Conservation (phyloP, 2,113 vertebrate genomes). For the Triplophysa siluroides region DNA sequence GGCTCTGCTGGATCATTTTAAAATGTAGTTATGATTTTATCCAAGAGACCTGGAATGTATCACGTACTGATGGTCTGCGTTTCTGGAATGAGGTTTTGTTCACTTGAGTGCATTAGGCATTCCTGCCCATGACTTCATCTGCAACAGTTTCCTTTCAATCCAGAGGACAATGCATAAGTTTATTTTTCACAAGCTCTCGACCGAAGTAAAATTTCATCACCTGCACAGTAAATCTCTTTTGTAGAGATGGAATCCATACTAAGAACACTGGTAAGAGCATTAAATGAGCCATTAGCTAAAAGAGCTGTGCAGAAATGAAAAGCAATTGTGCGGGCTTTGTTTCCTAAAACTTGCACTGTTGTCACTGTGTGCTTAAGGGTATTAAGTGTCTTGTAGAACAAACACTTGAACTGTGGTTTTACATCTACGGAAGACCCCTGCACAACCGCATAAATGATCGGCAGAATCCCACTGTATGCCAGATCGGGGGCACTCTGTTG, state of each 20-base stretch:
- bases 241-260: slow-evolving; percentile 33
- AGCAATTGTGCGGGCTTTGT: slow-evolving; percentile 27
- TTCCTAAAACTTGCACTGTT: slow-evolving; percentile 31
- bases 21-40: slow-evolving; percentile 14
- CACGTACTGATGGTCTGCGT: slow-evolving; percentile 42
- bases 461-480: slow-evolving; percentile 35
- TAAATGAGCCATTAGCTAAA: slow-evolving; percentile 42
- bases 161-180: slow-evolving; percentile 37
- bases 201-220: slow-evolving; percentile 54
- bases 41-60: slow-evolving; percentile 49
- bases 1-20: not conserved
- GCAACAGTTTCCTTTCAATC: slow-evolving; percentile 42
- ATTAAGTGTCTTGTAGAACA: slow-evolving; percentile 49
- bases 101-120: slow-evolving; percentile 33
- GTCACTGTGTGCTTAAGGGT: slow-evolving; percentile 45
- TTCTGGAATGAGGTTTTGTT: slow-evolving; percentile 42
- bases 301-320: slow-evolving; percentile 16
- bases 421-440: slow-evolving; percentile 12
- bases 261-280: slow-evolving; percentile 33
- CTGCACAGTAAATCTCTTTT: slow-evolving; percentile 46
- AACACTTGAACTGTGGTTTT: slow-evolving; percentile 39
- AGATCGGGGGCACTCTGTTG: slow-evolving; percentile 1
- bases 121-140: slow-evolving; percentile 46
- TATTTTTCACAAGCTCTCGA: slow-evolving; percentile 39
- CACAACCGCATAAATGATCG: slow-evolving; percentile 30